These are phyloP conservation scores for Myotis vivesi DNA, from an alignment of 2,797 vertebrate genomes.

Conservation along the genomic window DNA sequence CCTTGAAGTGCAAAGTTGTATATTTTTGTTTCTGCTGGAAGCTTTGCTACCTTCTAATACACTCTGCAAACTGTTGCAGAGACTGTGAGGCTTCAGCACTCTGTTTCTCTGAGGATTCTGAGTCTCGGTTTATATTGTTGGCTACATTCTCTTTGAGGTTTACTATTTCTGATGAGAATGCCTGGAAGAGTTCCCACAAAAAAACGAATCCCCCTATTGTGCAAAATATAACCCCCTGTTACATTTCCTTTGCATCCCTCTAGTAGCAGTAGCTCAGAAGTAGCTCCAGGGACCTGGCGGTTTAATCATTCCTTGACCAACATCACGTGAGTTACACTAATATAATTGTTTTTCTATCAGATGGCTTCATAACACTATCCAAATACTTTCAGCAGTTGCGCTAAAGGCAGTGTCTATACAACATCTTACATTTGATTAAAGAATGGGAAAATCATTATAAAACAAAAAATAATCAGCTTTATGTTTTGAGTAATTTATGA, in stretches of 20 bases:
- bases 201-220: conserved; percentile 35
- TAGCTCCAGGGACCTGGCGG: neutral
- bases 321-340: conserved; percentile 41
- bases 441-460: neutral
- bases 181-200: conserved; percentile 4
- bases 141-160: neutral
- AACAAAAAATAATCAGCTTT: neutral
- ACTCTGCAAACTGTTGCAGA: neutral
- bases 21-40: neutral
- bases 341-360: conserved; percentile 49
- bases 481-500: conserved; percentile 32
- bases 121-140: neutral
- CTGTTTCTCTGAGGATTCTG: neutral
- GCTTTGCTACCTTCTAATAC: neutral
- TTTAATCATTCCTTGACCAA: conserved; percentile 53
- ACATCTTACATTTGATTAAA: conserved; percentile 15
- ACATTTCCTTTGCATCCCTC: neutral
- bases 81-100: neutral
- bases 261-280: conserved; percentile 18
- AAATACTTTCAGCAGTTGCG: conserved; percentile 1
- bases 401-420: neutral
- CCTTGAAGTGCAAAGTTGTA: neutral
- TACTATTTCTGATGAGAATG: conserved; percentile 55
- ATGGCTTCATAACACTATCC: conserved; percentile 39
- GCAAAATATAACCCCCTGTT: neutral